A percentile compares a stretch with the other conserved stretches of the same genome.
Evolutionary conservation across 2,113 vertebrate species (phyloP).

Genomic region (Grus americana): DNA sequence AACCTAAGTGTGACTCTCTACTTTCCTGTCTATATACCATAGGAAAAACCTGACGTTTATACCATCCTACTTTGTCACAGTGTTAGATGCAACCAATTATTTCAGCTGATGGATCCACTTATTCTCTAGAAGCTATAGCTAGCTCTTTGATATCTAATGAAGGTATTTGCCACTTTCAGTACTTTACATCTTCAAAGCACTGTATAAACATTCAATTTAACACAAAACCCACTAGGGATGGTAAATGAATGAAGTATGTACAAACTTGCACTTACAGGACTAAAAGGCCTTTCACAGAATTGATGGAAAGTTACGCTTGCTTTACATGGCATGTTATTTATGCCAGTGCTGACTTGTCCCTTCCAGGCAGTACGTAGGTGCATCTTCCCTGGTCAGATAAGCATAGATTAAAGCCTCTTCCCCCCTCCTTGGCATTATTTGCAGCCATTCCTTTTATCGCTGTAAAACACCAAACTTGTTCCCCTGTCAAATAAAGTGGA

Average conservation of each 20-base stretch:
- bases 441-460: background rate
- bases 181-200: conserved; percentile 47
- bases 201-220: conserved; percentile 54
- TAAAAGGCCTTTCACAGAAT: conserved; percentile 1
- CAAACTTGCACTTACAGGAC: conserved; percentile 1
- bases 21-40: background rate
- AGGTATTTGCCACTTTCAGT: conserved; percentile 24
- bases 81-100: conserved; percentile 26
- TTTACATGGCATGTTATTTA: background rate
- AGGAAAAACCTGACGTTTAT: background rate
- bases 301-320: background rate
- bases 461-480: background rate
- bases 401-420: background rate
- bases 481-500: background rate
- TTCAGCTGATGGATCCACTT: conserved; percentile 23
- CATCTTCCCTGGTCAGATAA: background rate
- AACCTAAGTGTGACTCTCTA: background rate
- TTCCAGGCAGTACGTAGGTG: background rate
- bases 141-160: conserved; percentile 46
- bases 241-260: conserved; percentile 21
- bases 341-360: background rate
- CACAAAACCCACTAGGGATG: background rate
- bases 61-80: background rate
- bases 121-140: background rate
- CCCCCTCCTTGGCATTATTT: background rate